A percentile compares a stretch with the other conserved stretches of the same genome.
These are phyloP conservation scores for Portevinia maculata DNA, from an alignment of 2,888 invertebrate genomes.

Conservation along the genomic window DNA sequence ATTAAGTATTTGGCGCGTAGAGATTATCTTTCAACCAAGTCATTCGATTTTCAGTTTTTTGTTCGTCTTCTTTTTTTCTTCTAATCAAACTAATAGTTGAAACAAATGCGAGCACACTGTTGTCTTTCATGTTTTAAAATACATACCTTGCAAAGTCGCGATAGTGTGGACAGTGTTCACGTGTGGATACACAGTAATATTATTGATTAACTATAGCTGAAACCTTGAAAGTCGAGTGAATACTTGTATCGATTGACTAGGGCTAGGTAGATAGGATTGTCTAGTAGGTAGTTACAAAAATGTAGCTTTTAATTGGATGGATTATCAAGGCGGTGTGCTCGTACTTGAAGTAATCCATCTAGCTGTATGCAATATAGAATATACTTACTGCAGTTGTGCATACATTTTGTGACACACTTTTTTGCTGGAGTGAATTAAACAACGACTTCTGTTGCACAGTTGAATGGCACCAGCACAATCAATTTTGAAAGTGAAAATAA, in stretches of 20 bases:
- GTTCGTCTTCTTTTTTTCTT: constrained; percentile 21
- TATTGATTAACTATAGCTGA: constrained; percentile 62
- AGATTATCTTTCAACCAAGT: constrained; percentile 48
- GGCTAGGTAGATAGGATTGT: constrained; percentile 45
- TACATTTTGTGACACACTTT: constrained; percentile 17
- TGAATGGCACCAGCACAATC: neutral
- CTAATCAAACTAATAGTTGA: constrained; percentile 52
- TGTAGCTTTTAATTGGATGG: constrained; percentile 44
- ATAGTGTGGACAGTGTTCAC: constrained; percentile 35
- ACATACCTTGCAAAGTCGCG: constrained; percentile 1
- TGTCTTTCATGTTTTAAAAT: constrained; percentile 19
- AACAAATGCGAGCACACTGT: constrained; percentile 20
- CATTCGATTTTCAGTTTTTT: constrained; percentile 31
- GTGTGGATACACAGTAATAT: constrained; percentile 44
- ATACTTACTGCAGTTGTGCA: constrained; percentile 11
- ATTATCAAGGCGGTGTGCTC: constrained; percentile 16
- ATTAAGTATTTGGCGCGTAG: constrained; percentile 43
- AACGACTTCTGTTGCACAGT: constrained; percentile 17
- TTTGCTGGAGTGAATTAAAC: constrained; percentile 7
- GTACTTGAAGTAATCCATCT: constrained; percentile 31
- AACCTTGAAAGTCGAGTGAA: constrained; percentile 48
- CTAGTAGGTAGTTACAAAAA: no score
- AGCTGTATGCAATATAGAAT: neutral
- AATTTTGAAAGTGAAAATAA: neutral
- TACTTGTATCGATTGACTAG: constrained; percentile 57